A percentile compares a stretch with the other conserved stretches of the same genome.
These are phyloP conservation scores for Erpobdella octoculata DNA, from an alignment of 2,888 invertebrate species.

Conservation along the genomic window DNA sequence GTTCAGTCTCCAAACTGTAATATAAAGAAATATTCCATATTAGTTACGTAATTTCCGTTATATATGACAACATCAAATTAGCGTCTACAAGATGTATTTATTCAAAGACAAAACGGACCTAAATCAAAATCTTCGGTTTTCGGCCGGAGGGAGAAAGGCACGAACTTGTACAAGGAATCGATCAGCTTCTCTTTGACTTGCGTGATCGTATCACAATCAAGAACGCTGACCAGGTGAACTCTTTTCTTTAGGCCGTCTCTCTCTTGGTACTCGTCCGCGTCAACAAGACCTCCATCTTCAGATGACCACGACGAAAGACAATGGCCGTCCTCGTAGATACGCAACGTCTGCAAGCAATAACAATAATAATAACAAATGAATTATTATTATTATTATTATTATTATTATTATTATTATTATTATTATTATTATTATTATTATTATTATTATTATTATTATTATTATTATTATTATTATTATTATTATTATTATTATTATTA, in stretches of 20 bases:
- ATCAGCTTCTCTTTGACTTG: constrained; percentile 96
- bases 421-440: no score
- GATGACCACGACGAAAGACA: constrained; percentile 62
- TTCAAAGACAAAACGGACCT: no score
- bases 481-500: no score
- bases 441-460: no score
- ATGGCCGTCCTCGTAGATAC: constrained; percentile 45
- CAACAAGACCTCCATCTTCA: background rate
- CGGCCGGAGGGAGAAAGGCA: constrained; percentile 87
- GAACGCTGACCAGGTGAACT: constrained; percentile 66
- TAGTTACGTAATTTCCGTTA: no score
- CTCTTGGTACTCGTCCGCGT: constrained; percentile 62
- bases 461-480: no score
- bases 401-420: no score
- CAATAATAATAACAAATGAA: no score
- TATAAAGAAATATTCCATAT: background rate
- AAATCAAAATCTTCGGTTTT: constrained; percentile 90
- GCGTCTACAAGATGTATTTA: no score
- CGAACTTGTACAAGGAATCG: constrained; percentile 90
- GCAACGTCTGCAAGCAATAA: constrained; percentile 41
- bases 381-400: no score
- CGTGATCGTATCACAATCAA: constrained; percentile 96
- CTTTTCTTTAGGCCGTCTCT: background rate
- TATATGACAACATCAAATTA: no score
- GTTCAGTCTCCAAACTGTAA: background rate